Base-by-base conservation (phyloP, 2,888 invertebrate species). In the Epinotia ramella region DNA sequence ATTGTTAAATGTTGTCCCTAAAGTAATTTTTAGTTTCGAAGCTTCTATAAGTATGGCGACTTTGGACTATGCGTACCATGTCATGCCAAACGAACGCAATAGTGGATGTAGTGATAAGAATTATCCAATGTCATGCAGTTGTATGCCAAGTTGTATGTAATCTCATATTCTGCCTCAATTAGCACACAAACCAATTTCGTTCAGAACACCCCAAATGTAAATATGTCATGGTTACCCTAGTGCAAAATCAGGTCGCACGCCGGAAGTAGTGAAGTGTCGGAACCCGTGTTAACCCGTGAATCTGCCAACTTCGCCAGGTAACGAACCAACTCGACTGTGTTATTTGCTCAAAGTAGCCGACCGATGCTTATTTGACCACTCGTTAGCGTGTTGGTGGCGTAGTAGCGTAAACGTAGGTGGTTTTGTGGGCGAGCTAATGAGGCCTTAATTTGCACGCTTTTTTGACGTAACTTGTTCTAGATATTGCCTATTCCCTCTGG, bases 171-270 rank as follows among this genome's bases (percentile, higher is more conserved):
- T 66, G 5, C 33, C 46, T 4, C 18, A 66, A 66, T 66, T 12
- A 66, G 33, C 18, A 66, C 33, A 53, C n/a, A 56, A 66, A 66
- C n/a, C 28, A 53, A 0, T 53, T 28, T 16, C 53, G n/a, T 70
- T 16, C 1, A 62, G 53, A 46, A 62, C 24, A 16, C 18, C 13
- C 24, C 64, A 28, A 57, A 60, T 13, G 56, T 63, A 73, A 73
- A 53, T 33, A 68, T 56, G 16, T 71, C 49, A 56, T 71, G 75
- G 75, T 67, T 75, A 79, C 79, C 77, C 77, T 79, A 46, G 75
- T 81, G 81, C 78, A 82, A 82, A 81, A 80, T 81, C 78, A 78
- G 79, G 77, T 79, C 77, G 77, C 77, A 67, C 78, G 24, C 24
- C 24, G 69, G 56, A 72, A 53, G 63, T 68, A 57, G 40, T 40